Base-by-base conservation (phyloP, 2,888 invertebrate genomes). In the Hirtodrosophila histrioides region DNA sequence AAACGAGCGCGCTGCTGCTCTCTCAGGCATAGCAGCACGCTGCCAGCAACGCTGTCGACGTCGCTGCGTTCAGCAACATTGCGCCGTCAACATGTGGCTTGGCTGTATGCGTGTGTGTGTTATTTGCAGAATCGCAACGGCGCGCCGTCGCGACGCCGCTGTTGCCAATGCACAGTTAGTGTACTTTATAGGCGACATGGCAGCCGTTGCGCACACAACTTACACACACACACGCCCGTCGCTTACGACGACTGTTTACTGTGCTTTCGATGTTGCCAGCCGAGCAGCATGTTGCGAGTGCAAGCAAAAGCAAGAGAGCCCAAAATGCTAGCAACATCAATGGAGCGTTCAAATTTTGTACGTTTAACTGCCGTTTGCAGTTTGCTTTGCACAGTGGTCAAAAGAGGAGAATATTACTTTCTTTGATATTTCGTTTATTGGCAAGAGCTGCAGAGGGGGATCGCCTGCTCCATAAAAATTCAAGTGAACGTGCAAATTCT, bases 1-100 rank as follows among this genome's bases (percentile, higher is more conserved):
- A 73, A 58, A 57, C 48, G 63, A 29, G 39, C 33, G 61, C 49
- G 37, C 48, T 23, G 56, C 36, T 35, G 35, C 65, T 48, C 69
- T 51, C 45, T 43, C 17, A 10, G 43, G n/a, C 40, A 37, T 45
- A 31, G 62, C 62, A 17, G n/a, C 37, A 53, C 46, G 35, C 36
- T 40, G 40, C 2, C 12, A 23, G 27, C 40, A 24, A 23, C 35
- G 51, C 10, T 46, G 27, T 4, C 27, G 27, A 27, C 10, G 51
- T 29, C 49, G 50, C 43, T 37, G 6, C 29, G 35, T 11, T 40
- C 48, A 31, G 49, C 62, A 50, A 60, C 63, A 29, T 40, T 12
- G 27, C 39, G 44, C 57, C 57, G 23, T 60, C 65, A 70, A 24
- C 65, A 60, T 69, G 54, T 8, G 17, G 17, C 17, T 17, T 17